These are phyloP conservation scores for Acleris emargana DNA, from an alignment of 2,888 invertebrate species.

Conservation along the genomic window DNA sequence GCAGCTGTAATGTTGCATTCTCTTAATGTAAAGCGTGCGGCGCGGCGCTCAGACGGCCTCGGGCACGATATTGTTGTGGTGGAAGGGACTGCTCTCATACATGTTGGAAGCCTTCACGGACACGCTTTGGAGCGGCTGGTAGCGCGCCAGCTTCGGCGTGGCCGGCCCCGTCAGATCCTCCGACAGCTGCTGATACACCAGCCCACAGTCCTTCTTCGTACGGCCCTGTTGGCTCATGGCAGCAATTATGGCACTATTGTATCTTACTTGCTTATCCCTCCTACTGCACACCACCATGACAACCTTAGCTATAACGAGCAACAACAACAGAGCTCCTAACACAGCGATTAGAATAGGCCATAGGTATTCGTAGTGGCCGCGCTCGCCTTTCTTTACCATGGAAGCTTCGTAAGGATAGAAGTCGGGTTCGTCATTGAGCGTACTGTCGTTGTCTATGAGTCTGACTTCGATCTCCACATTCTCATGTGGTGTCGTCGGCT, in stretches of 20 bases:
- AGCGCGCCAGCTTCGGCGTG: constrained; percentile 87
- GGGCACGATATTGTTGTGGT: constrained; percentile 85
- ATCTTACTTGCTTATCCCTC: constrained; percentile 69
- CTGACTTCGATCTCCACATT: constrained; percentile 66
- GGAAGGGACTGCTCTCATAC: constrained; percentile 86
- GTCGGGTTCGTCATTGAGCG: constrained; percentile 57
- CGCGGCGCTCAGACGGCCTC: constrained; percentile 81
- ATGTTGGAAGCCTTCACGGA: constrained; percentile 74
- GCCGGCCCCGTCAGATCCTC: constrained; percentile 88
- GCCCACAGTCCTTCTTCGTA: constrained; percentile 88
- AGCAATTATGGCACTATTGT: constrained; percentile 80
- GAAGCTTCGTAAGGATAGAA: constrained; percentile 52
- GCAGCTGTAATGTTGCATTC: constrained; percentile 70
- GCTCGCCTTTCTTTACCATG: constrained; percentile 63
- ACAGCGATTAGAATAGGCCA: constrained; percentile 85
- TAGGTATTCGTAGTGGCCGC: constrained; percentile 78
- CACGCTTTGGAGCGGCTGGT: constrained; percentile 82
- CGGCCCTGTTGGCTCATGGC: constrained; percentile 81
- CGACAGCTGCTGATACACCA: constrained; percentile 90
- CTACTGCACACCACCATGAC: constrained; percentile 71
- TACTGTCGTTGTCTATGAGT: constrained; percentile 62
- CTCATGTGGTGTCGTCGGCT: constrained; percentile 40
- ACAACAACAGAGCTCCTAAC: constrained; percentile 81
- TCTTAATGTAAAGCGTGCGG: constrained; percentile 51
- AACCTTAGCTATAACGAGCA: constrained; percentile 80